Evolutionary conservation across 2,113 vertebrate genomes (phyloP), one percentile per base, ranked within the genome.

Genomic region (Saguinus imperator): DNA sequence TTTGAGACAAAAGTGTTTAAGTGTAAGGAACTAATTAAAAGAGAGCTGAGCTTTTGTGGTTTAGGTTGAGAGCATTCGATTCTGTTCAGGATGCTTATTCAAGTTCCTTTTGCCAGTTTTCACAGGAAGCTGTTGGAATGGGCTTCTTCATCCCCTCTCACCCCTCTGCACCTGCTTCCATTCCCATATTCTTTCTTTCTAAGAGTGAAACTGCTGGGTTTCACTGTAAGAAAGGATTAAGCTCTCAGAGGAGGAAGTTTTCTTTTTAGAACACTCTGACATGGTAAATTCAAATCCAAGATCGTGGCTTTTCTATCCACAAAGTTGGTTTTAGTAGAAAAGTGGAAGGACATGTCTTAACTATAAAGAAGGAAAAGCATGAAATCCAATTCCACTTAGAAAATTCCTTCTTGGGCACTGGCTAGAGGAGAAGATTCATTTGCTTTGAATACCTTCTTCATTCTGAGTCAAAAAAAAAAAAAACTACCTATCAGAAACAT

Each of bases 161-260:
- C 52, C 86, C 91, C 80, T 90, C 94, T 96, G 95, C 98, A 97
- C 95, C 97, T 97, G 97, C 96, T 93, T 40, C 81, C 76, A 87
- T 87, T 90, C 96, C 81, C 92, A 40, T 52, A 45, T 40, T 55
- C 93, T 89, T 94, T 94, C 89, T 95, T 89, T 70, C 87, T 81
- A 5, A 9, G 58, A 76, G 89, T 27, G 27, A 87, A 43, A 43
- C 93, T 87, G 75, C 97, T 58, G 83, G 72, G 76, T 87, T 87
- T 68, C 89, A 73, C 91, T 80, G 29, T 75, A 76, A 97, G 95
- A 92, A 92, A 89, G 96, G 98, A 91, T 92, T 95, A 94, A 95
- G 88, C 83, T 50, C 95, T 96, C 37, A 9, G 61, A 95, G 93
- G 94, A 97, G 95, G 93, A 91, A 94, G 94, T 87, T 92, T 97